Evolutionary conservation across 30 jellyfish, hydroid and myxozoan species (phyloP).

Genomic region (Pelagia noctiluca): DNA sequence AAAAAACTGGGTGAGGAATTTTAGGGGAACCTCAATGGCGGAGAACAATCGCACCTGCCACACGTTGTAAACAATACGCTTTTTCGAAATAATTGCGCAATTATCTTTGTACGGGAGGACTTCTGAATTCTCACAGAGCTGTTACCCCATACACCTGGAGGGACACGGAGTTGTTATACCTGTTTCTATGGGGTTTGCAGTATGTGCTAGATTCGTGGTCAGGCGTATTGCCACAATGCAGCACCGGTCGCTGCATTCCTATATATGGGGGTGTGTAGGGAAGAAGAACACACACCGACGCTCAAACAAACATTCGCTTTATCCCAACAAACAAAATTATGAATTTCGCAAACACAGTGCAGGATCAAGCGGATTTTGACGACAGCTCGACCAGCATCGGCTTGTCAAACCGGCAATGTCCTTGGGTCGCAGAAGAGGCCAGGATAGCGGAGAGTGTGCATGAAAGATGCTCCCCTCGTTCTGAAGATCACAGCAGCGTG

Average conservation of each 20-base stretch:
- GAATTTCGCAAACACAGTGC: too few relatives aligned
- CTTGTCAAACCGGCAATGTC: too few relatives aligned
- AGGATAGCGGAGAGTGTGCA: not conserved
- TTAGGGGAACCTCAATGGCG: not conserved
- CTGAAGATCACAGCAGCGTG: not conserved
- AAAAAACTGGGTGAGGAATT: too few relatives aligned
- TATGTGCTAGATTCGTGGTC: not conserved
- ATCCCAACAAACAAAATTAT: too few relatives aligned
- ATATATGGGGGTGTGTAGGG: not conserved
- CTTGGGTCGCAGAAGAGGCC: too few relatives aligned
- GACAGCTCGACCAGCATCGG: too few relatives aligned
- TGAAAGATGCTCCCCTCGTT: not conserved
- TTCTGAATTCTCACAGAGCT: not conserved
- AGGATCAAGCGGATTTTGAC: too few relatives aligned
- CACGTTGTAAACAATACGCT: constrained; percentile 3
- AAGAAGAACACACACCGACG: too few relatives aligned
- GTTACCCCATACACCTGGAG: not conserved
- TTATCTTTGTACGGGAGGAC: not conserved
- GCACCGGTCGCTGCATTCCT: constrained; percentile 5
- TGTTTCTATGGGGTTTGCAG: not conserved
- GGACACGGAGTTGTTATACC: not conserved
- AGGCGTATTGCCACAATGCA: not conserved
- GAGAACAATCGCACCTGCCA: not conserved
- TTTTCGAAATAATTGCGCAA: not conserved
- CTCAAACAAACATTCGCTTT: too few relatives aligned